Conservation (phyloP, 2,888 invertebrate genomes). For the Pheosia gnoma region DNA sequence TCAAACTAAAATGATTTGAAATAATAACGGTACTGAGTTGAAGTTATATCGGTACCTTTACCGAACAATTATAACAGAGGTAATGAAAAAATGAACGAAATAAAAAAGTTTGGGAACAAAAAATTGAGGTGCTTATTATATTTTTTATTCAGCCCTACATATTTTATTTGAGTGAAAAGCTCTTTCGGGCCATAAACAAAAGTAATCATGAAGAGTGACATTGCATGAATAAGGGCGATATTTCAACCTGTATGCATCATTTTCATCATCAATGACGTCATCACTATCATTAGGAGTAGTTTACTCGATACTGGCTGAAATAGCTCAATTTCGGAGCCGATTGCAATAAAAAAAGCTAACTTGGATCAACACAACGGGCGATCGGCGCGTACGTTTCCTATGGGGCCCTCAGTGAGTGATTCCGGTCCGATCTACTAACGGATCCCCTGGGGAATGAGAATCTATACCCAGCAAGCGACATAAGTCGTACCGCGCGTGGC, state of each 20-base stretch:
- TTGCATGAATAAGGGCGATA: conserved; percentile 35
- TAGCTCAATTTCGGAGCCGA: too few relatives aligned
- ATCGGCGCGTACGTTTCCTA: too few relatives aligned
- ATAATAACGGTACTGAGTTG: conserved; percentile 26
- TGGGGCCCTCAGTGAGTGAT: too few relatives aligned
- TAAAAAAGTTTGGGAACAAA: conserved; percentile 20
- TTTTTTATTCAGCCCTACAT: conserved; percentile 36
- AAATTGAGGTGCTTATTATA: conserved; percentile 27
- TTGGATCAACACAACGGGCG: too few relatives aligned
- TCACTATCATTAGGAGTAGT: too few relatives aligned
- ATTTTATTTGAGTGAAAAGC: conserved; percentile 37
- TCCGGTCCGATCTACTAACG: too few relatives aligned
- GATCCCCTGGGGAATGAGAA: too few relatives aligned
- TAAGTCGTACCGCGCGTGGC: too few relatives aligned
- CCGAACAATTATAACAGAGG: conserved; percentile 24
- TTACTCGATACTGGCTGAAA: too few relatives aligned
- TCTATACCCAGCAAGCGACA: too few relatives aligned
- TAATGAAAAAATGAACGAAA: conserved; percentile 26
- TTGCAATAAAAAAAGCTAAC: too few relatives aligned
- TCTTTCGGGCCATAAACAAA: conserved; percentile 36
- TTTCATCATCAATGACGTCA: too few relatives aligned
- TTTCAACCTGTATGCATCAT: not conserved
- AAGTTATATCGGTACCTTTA: conserved; percentile 22
- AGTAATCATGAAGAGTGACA: conserved; percentile 51
- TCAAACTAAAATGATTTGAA: conserved; percentile 20